phyloP scores from a whole-genome alignment of 1,140 invertebrate species.

The Aphaenogaster ashmeadi region DNA sequence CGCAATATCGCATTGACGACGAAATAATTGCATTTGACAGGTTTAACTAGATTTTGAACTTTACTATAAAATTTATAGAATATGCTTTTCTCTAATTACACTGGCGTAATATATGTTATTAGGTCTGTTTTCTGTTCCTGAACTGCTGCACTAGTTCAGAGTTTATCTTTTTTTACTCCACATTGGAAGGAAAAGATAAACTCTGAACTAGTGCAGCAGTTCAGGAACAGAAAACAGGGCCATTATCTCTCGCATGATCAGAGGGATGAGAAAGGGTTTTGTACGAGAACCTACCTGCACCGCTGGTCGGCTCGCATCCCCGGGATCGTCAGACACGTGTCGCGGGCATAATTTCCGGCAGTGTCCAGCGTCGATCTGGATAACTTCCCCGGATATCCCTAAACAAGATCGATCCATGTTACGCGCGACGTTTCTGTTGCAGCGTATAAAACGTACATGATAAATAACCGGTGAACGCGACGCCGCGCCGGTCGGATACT shows the following conservation, averaged over 20 bases:
- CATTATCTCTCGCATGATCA: not conserved
- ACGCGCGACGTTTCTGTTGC: not conserved
- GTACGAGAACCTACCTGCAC: constrained; percentile 80
- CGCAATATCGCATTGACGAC: not conserved
- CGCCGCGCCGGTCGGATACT: not conserved
- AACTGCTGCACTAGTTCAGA: no score
- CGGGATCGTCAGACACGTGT: constrained; percentile 83
- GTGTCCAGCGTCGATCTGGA: constrained; percentile 83
- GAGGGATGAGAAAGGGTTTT: not conserved
- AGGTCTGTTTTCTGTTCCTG: no score
- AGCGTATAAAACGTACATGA: not conserved
- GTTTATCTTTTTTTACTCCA: no score
- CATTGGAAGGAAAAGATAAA: no score
- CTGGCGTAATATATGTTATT: not conserved
- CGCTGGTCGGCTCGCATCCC: constrained; percentile 83
- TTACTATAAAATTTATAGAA: not conserved
- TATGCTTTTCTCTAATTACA: not conserved
- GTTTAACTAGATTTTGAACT: not conserved
- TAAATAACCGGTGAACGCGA: no score
- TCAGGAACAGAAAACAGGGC: no score
- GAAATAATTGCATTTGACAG: not conserved
- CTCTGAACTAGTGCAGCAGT: no score
- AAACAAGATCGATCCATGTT: not conserved
- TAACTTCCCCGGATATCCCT: constrained; percentile 84
- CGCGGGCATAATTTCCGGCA: constrained; percentile 83